phyloP scores from a whole-genome alignment of 2,888 invertebrate species.

The Sphecodes monilicornis region DNA sequence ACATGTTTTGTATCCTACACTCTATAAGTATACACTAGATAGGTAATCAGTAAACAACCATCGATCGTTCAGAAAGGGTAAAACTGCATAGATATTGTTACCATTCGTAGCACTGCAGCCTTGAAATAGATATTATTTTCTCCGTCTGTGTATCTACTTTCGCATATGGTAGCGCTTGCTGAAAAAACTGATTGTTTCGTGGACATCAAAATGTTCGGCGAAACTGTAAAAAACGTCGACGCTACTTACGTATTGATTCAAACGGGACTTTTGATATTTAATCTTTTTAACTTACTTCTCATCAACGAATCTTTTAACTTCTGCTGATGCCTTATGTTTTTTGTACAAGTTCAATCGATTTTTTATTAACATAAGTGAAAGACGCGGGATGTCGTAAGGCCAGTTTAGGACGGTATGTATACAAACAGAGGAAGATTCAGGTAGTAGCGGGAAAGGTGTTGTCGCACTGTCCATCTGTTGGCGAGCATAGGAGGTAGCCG shows the following conservation, averaged over 20 bases:
- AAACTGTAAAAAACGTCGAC: not conserved
- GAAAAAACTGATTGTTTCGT: not conserved
- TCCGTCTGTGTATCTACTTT: not conserved
- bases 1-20: conserved; percentile 15
- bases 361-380: no score
- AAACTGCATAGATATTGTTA: conserved; percentile 26
- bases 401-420: no score
- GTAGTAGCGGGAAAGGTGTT: no score
- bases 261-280: not conserved
- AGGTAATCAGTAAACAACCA: conserved; percentile 24
- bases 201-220: not conserved
- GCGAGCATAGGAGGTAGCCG: no score
- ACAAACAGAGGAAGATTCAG: no score
- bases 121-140: not conserved
- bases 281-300: no score
- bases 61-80: conserved; percentile 52
- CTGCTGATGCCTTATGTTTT: no score
- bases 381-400: no score
- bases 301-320: no score
- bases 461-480: no score
- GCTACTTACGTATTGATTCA: not conserved
- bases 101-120: conserved; percentile 30
- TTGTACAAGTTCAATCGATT: no score
- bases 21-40: conserved; percentile 18
- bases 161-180: not conserved